A percentile compares a stretch with the other conserved stretches of the same genome.
These are phyloP conservation scores for Podarcis raffonei DNA, from an alignment of 2,113 vertebrate species.

Conservation along the genomic window DNA sequence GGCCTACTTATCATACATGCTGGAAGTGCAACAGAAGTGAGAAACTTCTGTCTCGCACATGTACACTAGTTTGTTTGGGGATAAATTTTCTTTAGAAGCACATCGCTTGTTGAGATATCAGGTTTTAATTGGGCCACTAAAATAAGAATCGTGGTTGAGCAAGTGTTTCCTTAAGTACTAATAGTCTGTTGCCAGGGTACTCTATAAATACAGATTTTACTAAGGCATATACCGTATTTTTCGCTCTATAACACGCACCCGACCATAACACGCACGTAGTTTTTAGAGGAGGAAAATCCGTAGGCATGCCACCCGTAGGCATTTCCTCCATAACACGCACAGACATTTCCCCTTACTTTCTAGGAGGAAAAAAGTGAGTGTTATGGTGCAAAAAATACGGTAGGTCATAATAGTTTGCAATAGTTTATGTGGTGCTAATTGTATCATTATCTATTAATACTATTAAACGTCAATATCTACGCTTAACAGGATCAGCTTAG, in stretches of 20 bases:
- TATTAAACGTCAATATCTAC: constrained; percentile 79
- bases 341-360: too few species aligned
- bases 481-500: constrained; percentile 76
- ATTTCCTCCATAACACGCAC: too few species aligned
- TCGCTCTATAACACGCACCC: too few species aligned
- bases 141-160: constrained; percentile 51
- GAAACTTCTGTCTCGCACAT: constrained; percentile 81
- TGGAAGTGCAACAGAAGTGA: constrained; percentile 74
- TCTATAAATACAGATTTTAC: constrained; percentile 64
- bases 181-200: constrained; percentile 60
- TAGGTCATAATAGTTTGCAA: constrained; percentile 73
- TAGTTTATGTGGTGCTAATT: constrained; percentile 76
- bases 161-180: constrained; percentile 57
- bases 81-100: constrained; percentile 55
- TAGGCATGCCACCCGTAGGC: too few species aligned
- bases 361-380: too few species aligned
- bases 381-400: too few species aligned
- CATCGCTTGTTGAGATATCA: not conserved
- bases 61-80: constrained; percentile 69
- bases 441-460: constrained; percentile 83
- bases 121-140: constrained; percentile 56
- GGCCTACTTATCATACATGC: constrained; percentile 25
- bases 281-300: too few species aligned
- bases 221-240: constrained; percentile 72
- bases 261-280: too few species aligned